Percentiles rank a stretch among this genome's conserved stretches.
Conservation (phyloP, 2,888 invertebrate genomes). For the Ariolimax columbianus region DNA sequence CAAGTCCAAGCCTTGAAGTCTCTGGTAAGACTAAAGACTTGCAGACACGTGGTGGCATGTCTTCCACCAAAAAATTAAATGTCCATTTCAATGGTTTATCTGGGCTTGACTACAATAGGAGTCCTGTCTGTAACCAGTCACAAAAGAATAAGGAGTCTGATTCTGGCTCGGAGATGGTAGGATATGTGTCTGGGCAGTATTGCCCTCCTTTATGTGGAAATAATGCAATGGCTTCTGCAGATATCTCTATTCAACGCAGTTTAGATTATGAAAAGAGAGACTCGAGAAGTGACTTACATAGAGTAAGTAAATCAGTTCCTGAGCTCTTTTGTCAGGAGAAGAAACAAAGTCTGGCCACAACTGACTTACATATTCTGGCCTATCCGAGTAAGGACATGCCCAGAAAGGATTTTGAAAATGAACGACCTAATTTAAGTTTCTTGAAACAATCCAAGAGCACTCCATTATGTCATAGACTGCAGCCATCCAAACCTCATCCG, state of each 20-base stretch:
- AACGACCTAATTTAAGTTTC: neutral
- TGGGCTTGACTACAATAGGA: neutral
- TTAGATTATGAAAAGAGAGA: conserved; percentile 15
- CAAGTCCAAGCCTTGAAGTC: neutral
- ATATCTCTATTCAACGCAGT: conserved; percentile 22
- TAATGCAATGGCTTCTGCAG: neutral
- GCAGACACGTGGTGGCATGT: conserved; percentile 12
- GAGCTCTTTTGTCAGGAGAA: neutral
- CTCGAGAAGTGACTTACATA: conserved; percentile 20
- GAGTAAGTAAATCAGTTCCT: conserved; percentile 3
- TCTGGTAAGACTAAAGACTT: neutral
- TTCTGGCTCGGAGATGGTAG: conserved; percentile 12
- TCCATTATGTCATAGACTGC: neutral
- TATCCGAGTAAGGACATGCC: neutral
- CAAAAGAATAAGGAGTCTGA: conserved; percentile 2
- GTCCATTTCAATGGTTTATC: conserved; percentile 30
- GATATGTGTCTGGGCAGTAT: conserved; percentile 43
- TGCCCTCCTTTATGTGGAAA: conserved; percentile 39
- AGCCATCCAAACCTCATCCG: conserved; percentile 17
- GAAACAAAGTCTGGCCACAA: neutral
- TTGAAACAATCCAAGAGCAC: neutral
- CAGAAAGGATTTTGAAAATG: conserved; percentile 17
- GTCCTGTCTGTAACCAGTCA: neutral
- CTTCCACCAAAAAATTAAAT: conserved; percentile 45
- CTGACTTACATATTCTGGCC: neutral